These are phyloP conservation scores for Teleopsis dalmanni DNA, from an alignment of 1,140 invertebrate species.

Conservation along the genomic window DNA sequence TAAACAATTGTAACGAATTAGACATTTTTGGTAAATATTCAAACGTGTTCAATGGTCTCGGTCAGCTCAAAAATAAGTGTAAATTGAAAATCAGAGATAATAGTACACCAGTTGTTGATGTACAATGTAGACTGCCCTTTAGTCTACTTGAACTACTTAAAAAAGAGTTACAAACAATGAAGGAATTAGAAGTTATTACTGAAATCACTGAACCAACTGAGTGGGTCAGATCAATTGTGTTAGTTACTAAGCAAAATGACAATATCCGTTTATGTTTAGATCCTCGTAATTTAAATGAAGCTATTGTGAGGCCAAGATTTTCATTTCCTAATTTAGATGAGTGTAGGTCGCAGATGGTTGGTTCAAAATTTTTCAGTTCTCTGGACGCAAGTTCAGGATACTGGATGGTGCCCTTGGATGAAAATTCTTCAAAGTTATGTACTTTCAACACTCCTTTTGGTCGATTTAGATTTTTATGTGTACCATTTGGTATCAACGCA, in stretches of 20 bases:
- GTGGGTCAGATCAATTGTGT: slow-evolving; percentile 33
- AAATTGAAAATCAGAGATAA: slow-evolving; percentile 6
- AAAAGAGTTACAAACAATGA: slow-evolving; percentile 24
- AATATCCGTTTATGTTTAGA: slow-evolving; percentile 44
- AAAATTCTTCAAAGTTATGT: slow-evolving; percentile 35
- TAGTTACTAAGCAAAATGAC: slow-evolving; percentile 24
- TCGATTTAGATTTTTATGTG: slow-evolving; percentile 22
- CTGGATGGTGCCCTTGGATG: slow-evolving; percentile 42
- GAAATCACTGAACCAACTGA: slow-evolving; percentile 34
- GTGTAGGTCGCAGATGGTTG: slow-evolving; percentile 29
- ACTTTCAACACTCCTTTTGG: slow-evolving; percentile 47
- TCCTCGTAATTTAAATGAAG: slow-evolving; percentile 45
- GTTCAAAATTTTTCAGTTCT: slow-evolving; percentile 37
- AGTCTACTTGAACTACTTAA: slow-evolving; percentile 27
- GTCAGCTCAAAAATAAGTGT: slow-evolving; percentile 4
- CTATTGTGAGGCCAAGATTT: slow-evolving; percentile 39
- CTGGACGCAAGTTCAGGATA: slow-evolving; percentile 44
- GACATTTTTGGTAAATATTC: slow-evolving; percentile 1
- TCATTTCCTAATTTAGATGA: slow-evolving; percentile 43
- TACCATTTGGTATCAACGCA: slow-evolving; percentile 45
- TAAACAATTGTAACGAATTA: too few relatives aligned
- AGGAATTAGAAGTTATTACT: slow-evolving; percentile 28
- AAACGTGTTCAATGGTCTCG: slow-evolving; percentile 3
- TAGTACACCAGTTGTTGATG: slow-evolving; percentile 24
- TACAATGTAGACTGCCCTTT: slow-evolving; percentile 36